A percentile compares a stretch with the other conserved stretches of the same genome.
Evolutionary conservation across 1,140 invertebrate genomes (phyloP).

Genomic region (Drosophila lowei): DNA sequence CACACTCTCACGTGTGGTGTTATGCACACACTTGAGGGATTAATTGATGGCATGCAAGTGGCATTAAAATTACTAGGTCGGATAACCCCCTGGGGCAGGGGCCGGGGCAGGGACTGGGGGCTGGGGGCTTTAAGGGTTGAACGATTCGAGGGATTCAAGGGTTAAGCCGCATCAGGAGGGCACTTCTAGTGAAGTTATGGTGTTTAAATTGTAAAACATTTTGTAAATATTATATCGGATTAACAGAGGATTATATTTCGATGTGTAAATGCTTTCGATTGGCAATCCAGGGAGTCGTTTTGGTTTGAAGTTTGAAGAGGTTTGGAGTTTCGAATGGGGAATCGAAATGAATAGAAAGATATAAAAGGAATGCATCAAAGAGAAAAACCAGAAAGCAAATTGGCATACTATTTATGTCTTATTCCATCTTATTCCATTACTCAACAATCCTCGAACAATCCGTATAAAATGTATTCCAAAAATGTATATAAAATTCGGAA

Average conservation of each 20-base stretch:
- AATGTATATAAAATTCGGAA: no score
- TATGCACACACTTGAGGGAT: slow-evolving; percentile 56
- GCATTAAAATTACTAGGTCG: slow-evolving; percentile 50
- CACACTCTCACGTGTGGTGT: slow-evolving; percentile 14
- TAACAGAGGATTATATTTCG: neutral
- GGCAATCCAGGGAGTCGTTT: no score
- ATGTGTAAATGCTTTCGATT: no score
- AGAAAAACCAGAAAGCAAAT: no score
- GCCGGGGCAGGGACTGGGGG: slow-evolving; percentile 3
- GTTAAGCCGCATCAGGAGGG: neutral
- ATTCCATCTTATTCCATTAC: no score
- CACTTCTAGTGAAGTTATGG: slow-evolving; percentile 4
- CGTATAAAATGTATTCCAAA: no score
- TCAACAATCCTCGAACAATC: no score
- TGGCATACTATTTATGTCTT: no score
- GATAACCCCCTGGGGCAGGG: slow-evolving; percentile 1
- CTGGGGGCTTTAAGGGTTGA: slow-evolving; percentile 8
- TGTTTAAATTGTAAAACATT: slow-evolving; percentile 11
- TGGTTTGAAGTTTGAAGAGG: no score
- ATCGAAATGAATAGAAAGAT: no score
- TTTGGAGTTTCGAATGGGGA: no score
- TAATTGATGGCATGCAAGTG: slow-evolving; percentile 61
- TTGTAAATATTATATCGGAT: slow-evolving; percentile 11
- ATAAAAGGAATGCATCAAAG: no score
- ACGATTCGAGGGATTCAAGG: neutral